These are phyloP conservation scores for Rotaria socialis DNA, from an alignment of 2,888 invertebrate genomes.

Conservation along the genomic window DNA sequence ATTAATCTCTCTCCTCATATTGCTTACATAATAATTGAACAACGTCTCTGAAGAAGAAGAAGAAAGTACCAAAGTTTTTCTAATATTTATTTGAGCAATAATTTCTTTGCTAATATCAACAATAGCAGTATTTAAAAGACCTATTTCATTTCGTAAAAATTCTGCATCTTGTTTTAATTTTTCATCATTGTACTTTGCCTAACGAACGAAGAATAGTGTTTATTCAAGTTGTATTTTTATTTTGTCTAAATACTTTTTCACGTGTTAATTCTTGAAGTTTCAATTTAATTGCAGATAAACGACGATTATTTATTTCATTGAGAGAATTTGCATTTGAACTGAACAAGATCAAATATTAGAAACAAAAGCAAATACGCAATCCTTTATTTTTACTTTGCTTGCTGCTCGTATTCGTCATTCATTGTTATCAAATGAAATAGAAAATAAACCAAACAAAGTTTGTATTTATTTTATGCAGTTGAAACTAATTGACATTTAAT, in stretches of 20 bases:
- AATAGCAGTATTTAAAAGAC: not conserved
- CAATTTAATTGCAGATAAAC: not conserved
- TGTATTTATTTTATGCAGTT: not conserved
- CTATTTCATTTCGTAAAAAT: not conserved
- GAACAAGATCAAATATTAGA: not conserved
- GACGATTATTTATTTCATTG: not conserved
- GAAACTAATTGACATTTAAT: not conserved
- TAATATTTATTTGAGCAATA: not conserved
- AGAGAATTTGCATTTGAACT: not conserved
- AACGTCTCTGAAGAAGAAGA: too few relatives aligned
- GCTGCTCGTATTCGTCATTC: not conserved
- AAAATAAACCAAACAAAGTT: too few relatives aligned
- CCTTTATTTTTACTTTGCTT: not conserved
- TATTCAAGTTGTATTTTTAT: not conserved
- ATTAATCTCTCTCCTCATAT: too few relatives aligned
- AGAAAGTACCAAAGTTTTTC: not conserved
- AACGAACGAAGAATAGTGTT: not conserved
- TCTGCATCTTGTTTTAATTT: constrained; percentile 9
- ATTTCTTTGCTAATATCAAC: not conserved
- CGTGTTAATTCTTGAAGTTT: not conserved
- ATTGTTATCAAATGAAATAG: not conserved
- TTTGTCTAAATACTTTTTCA: not conserved
- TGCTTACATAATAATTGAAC: too few relatives aligned
- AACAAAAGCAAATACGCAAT: too few relatives aligned
- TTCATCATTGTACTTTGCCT: constrained; percentile 1